Percentiles rank a stretch among this genome's conserved stretches.
Evolutionary conservation across 2,888 invertebrate genomes (phyloP).

Genomic region (Drosophila vallismaia): DNA sequence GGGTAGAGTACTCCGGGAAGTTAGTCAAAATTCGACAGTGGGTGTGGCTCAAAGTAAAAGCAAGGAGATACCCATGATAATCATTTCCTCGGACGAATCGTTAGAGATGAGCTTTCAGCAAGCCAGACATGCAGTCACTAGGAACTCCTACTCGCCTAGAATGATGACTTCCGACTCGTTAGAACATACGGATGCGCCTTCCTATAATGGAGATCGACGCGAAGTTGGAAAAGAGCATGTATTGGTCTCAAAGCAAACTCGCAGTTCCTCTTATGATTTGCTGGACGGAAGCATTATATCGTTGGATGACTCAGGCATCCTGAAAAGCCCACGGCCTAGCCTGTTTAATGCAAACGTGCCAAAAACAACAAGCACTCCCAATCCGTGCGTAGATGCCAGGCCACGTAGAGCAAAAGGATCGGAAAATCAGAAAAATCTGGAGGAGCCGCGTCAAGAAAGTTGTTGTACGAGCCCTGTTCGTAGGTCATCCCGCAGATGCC

Average conservation of each 20-base stretch:
- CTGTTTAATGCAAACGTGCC: background rate
- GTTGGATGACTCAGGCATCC: background rate
- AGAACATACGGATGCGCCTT: background rate
- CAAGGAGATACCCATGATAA: background rate
- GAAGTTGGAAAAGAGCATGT: background rate
- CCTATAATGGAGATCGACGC: background rate
- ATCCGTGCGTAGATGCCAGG: background rate
- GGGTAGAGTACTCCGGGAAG: background rate
- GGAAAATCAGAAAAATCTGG: background rate
- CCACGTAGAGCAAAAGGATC: background rate
- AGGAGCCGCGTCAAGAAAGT: background rate
- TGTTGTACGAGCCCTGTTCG: background rate
- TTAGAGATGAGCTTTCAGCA: background rate
- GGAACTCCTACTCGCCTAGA: background rate
- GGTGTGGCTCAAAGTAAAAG: background rate
- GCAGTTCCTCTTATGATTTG: background rate
- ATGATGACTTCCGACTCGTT: background rate
- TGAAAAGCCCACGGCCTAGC: background rate
- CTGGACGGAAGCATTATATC: background rate
- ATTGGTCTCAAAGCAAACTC: background rate
- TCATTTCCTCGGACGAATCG: background rate
- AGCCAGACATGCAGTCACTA: background rate
- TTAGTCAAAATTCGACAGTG: background rate
- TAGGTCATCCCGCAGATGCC: constrained; percentile 49
- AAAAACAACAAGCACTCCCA: background rate